Evolutionary conservation across 2,797 vertebrate species (phyloP).

Genomic region (Miichthys miiuy): DNA sequence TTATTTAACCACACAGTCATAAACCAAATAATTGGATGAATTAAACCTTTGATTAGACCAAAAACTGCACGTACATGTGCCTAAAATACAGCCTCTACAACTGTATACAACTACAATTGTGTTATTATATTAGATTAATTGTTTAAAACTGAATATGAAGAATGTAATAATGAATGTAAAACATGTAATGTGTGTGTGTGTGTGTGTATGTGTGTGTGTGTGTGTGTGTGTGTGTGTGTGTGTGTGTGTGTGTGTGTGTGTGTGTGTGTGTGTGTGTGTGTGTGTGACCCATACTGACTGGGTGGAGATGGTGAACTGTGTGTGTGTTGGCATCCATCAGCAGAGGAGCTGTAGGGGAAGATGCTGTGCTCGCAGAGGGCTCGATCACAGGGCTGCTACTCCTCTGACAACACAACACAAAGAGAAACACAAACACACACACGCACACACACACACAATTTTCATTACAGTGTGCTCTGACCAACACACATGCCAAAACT

Average conservation of each 20-base stretch:
- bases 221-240: slow-evolving; percentile 13
- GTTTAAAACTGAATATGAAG: not conserved
- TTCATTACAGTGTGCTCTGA: not conserved
- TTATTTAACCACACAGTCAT: not conserved
- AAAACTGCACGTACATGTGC: not conserved
- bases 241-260: slow-evolving; percentile 24
- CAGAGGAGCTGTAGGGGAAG: slow-evolving; percentile 80
- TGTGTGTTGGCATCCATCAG: slow-evolving; percentile 66
- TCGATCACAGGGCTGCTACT: slow-evolving; percentile 28
- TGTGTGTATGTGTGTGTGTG: slow-evolving; percentile 9
- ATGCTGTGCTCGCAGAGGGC: slow-evolving; percentile 34
- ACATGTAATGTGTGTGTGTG: not conserved
- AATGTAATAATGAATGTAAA: not conserved
- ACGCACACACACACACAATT: slow-evolving; percentile 9
- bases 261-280: slow-evolving; percentile 23
- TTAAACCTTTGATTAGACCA: not conserved
- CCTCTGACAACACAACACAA: slow-evolving; percentile 63
- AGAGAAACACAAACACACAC: slow-evolving; percentile 27
- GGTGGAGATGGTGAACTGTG: slow-evolving; percentile 61
- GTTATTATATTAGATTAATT: not conserved
- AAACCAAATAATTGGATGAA: not conserved
- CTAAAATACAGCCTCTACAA: not conserved
- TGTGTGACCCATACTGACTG: slow-evolving; percentile 65
- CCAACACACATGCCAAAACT: not conserved
- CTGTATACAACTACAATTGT: not conserved